A percentile compares a stretch with the other conserved stretches of the same genome.
Conservation (phyloP, 2,797 vertebrate species). For the Pantherophis alleghaniensis region DNA sequence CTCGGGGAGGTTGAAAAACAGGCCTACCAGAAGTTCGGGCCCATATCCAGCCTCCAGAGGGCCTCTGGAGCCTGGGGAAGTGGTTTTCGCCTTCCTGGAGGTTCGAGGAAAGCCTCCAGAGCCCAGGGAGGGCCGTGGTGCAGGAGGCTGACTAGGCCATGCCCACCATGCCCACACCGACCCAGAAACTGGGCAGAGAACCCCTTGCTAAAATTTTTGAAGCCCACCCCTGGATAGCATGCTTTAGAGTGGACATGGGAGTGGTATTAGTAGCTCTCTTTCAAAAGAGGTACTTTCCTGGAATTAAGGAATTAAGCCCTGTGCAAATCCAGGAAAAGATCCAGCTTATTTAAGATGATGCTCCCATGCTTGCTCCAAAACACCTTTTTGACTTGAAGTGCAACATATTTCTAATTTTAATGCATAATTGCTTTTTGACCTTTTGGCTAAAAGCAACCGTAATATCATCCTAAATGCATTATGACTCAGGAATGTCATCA, state of each 20-base stretch:
- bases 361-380: background rate
- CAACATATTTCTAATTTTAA: background rate
- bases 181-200: no score
- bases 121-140: no score
- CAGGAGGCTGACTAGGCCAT: no score
- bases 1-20: no score
- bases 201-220: no score
- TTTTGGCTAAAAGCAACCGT: background rate
- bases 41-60: no score
- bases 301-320: background rate
- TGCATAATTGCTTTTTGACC: background rate
- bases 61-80: no score
- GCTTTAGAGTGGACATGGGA: background rate
- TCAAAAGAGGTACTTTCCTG: background rate
- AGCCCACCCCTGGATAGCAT: background rate
- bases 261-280: background rate
- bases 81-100: no score
- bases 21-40: no score
- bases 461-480: background rate
- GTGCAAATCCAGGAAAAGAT: background rate
- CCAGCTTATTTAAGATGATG: background rate
- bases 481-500: background rate
- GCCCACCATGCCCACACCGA: no score
- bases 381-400: background rate
- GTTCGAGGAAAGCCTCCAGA: no score